A percentile compares a stretch with the other conserved stretches of the same genome.
Evolutionary conservation across 2,888 invertebrate genomes (phyloP).

Genomic region (Sarcophaga caerulescens): DNA sequence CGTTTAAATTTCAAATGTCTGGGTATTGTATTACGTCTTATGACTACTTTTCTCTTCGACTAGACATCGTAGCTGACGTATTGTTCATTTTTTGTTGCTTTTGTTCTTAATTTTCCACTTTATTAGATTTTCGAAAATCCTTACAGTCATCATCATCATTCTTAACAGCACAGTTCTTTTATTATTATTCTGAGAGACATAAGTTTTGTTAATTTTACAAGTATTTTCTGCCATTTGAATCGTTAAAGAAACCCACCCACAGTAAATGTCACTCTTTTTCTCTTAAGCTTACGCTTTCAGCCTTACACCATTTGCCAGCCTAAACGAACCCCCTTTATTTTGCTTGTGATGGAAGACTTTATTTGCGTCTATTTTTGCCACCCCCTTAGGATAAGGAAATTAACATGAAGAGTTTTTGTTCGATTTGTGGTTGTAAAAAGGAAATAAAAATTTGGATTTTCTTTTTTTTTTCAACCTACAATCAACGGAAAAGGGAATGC

Average conservation of each 20-base stretch:
- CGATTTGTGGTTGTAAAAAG: not conserved
- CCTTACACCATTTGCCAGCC: not conserved
- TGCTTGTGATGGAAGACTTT: not conserved
- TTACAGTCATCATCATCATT: conserved; percentile 15
- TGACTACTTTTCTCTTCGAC: not conserved
- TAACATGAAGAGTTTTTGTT: not conserved
- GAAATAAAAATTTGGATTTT: not conserved
- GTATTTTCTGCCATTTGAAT: not conserved
- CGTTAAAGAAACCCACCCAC: not conserved
- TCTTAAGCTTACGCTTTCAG: not conserved
- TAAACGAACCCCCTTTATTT: not conserved
- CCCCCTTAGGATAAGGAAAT: not conserved
- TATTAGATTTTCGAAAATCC: conserved; percentile 65
- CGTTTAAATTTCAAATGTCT: conserved; percentile 46
- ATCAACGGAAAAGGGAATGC: not conserved
- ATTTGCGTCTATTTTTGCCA: not conserved
- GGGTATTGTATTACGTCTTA: conserved; percentile 27
- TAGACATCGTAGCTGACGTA: conserved; percentile 3
- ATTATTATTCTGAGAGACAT: conserved; percentile 8
- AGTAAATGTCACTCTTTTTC: too few relatives aligned
- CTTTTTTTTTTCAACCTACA: not conserved
- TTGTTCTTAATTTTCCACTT: conserved; percentile 62
- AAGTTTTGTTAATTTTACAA: conserved; percentile 28
- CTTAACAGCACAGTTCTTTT: conserved; percentile 8
- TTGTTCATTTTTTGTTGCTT: conserved; percentile 61